phyloP scores from a whole-genome alignment of 2,113 vertebrate species.

The Mesocricetus auratus region DNA sequence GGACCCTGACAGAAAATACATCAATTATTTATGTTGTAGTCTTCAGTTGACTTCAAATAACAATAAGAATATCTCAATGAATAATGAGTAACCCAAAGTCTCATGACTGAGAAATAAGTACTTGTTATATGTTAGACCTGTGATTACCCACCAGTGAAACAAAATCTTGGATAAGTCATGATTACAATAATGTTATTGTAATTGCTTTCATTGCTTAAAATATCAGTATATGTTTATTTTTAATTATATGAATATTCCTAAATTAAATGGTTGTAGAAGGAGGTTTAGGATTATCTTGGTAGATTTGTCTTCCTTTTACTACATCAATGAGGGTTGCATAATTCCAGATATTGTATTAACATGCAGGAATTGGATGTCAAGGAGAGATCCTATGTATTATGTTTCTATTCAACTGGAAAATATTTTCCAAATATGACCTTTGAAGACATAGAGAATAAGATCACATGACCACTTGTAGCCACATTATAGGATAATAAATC shows the following conservation, averaged over 20 bases:
- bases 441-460: not conserved
- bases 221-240: not conserved
- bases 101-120: constrained; percentile 1
- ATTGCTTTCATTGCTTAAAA: not conserved
- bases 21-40: not conserved
- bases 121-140: not conserved
- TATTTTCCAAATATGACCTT: not conserved
- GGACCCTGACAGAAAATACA: not conserved
- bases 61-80: not conserved
- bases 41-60: not conserved
- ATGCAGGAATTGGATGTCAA: not conserved
- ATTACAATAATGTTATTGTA: not conserved
- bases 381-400: not conserved
- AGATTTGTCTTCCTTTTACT: not conserved
- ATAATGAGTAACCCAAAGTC: not conserved
- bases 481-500: not conserved
- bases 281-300: not conserved
- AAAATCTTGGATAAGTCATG: not conserved
- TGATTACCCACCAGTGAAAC: not conserved
- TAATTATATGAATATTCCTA: not conserved
- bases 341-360: not conserved
- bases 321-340: not conserved
- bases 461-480: not conserved
- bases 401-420: not conserved
- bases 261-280: not conserved